A percentile compares a stretch with the other conserved stretches of the same genome.
Conservation (phyloP, 2,797 vertebrate genomes). For the Microtus obscurus region DNA sequence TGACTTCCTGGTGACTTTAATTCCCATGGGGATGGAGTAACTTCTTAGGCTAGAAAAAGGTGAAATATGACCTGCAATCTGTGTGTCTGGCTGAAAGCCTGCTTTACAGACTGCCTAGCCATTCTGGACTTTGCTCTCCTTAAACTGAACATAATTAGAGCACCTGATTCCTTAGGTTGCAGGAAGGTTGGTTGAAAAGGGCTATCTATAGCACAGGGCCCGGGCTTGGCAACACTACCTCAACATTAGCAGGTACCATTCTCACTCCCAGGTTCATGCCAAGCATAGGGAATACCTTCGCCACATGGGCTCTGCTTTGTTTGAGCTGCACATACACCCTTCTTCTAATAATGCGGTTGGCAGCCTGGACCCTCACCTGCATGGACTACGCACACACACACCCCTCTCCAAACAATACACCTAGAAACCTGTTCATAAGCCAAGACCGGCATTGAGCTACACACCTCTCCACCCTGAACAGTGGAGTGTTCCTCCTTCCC, state of each 20-base stretch:
- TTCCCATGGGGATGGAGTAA: not conserved
- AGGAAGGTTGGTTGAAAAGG: not conserved
- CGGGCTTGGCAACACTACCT: not conserved
- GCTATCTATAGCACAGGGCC: not conserved
- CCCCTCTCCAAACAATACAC: not conserved
- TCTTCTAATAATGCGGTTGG: not conserved
- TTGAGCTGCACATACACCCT: too few species aligned
- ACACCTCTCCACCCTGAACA: not conserved
- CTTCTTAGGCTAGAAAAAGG: not conserved
- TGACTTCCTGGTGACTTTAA: not conserved
- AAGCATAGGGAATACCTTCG: not conserved
- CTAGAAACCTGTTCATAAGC: not conserved
- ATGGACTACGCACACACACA: not conserved
- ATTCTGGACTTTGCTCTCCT: not conserved
- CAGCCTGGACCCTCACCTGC: not conserved
- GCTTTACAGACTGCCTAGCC: not conserved
- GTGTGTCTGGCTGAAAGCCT: not conserved
- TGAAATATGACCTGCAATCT: not conserved
- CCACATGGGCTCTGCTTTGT: not conserved
- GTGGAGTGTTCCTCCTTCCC: too few species aligned
- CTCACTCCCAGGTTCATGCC: not conserved
- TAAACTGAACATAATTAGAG: not conserved
- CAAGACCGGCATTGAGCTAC: not conserved
- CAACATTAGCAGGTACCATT: not conserved
- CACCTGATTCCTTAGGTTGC: accelerated